phyloP scores from a whole-genome alignment of 2,113 vertebrate genomes.

The Triplophysa tibetana region DNA sequence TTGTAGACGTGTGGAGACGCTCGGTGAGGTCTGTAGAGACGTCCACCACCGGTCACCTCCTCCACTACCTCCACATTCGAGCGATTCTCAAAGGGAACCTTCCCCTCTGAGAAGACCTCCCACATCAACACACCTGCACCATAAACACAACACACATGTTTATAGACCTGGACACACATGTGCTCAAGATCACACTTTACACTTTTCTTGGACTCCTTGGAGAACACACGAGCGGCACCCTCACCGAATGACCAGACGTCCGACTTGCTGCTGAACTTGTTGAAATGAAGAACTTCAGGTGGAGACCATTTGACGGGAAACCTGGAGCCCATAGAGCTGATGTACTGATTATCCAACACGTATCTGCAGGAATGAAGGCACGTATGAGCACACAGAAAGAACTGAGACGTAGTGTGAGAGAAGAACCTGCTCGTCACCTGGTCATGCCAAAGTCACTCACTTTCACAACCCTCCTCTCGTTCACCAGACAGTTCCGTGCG shows the following conservation, averaged over 20 bases:
- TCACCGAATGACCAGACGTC: slow-evolving; percentile 92
- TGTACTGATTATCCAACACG: slow-evolving; percentile 86
- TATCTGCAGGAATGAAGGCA: slow-evolving; percentile 67
- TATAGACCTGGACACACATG: too few relatives aligned
- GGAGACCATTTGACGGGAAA: slow-evolving; percentile 92
- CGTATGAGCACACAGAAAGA: too few relatives aligned
- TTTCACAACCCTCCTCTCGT: slow-evolving; percentile 77
- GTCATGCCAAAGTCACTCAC: slow-evolving; percentile 89
- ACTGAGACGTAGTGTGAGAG: not conserved
- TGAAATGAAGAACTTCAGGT: slow-evolving; percentile 87
- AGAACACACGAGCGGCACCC: not conserved
- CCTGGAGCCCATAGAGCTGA: slow-evolving; percentile 83
- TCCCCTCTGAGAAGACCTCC: slow-evolving; percentile 88
- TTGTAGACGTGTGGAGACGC: slow-evolving; percentile 74
- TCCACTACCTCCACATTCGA: slow-evolving; percentile 81
- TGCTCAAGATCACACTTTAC: too few relatives aligned
- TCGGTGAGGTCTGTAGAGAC: slow-evolving; percentile 81
- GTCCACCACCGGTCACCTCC: slow-evolving; percentile 80
- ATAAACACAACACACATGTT: slow-evolving; percentile 42
- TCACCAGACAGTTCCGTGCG: slow-evolving; percentile 87
- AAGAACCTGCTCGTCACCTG: slow-evolving; percentile 68
- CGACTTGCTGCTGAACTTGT: slow-evolving; percentile 89
- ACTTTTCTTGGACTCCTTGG: too few relatives aligned
- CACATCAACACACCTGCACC: slow-evolving; percentile 86
- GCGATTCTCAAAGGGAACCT: slow-evolving; percentile 81